Percentiles rank a stretch among this genome's conserved stretches.
phyloP scores from a whole-genome alignment of 2,797 vertebrate species.

The Oreochromis mossambicus region DNA sequence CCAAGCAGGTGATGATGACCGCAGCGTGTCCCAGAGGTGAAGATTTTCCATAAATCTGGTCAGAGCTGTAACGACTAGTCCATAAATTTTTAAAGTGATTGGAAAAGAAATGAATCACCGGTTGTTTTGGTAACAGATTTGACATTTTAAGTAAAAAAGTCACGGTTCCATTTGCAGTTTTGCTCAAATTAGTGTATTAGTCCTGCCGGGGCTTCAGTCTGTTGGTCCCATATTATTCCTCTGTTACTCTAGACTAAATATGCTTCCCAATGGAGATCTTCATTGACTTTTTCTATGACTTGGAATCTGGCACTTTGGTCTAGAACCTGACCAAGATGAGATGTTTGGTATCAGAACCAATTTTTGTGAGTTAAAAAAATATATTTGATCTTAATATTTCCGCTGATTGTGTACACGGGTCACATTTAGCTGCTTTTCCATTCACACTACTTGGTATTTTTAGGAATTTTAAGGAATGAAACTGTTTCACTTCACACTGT shows the following conservation, averaged over 20 bases:
- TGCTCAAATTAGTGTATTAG: accelerated
- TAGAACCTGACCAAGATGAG: background rate
- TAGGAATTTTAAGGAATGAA: background rate
- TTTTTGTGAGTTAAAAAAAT: background rate
- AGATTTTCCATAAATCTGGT: background rate
- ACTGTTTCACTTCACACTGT: background rate
- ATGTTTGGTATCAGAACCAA: background rate
- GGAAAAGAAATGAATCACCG: background rate
- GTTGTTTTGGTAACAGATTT: background rate
- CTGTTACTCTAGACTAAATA: background rate
- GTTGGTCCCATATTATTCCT: background rate
- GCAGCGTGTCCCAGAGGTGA: background rate
- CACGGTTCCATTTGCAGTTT: accelerated
- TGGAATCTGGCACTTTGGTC: background rate
- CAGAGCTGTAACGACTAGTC: background rate
- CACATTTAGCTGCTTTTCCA: background rate
- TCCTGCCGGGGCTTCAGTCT: background rate
- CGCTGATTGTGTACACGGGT: background rate
- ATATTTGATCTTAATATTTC: background rate
- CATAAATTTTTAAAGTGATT: accelerated
- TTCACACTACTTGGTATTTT: background rate
- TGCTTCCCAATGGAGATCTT: background rate
- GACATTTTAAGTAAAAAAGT: background rate
- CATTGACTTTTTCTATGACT: background rate
- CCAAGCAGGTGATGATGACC: background rate